phyloP scores from a whole-genome alignment of 2,113 vertebrate genomes.

The Origma solitaria region DNA sequence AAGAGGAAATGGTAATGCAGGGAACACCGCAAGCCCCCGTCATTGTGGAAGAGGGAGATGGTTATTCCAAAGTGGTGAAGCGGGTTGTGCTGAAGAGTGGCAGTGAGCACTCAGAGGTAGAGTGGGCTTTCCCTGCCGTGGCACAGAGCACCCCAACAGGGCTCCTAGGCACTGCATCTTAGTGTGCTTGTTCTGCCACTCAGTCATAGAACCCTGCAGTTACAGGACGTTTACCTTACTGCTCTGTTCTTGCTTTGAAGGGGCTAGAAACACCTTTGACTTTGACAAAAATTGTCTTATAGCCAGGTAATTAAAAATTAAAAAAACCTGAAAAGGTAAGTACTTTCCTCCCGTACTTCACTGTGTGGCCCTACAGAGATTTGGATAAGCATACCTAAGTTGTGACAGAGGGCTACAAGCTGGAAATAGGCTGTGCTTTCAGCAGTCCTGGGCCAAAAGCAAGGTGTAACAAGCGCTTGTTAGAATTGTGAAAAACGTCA shows the following conservation, averaged over 20 bases:
- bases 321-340: background rate
- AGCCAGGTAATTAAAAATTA: background rate
- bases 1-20: conserved; percentile 82
- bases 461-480: accelerated
- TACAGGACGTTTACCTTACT: background rate
- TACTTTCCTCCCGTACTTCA: background rate
- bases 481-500: background rate
- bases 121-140: background rate
- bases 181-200: background rate
- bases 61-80: conserved; percentile 88
- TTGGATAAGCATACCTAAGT: too few species aligned
- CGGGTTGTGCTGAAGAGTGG: conserved; percentile 86
- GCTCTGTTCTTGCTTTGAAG: background rate
- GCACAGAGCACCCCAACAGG: background rate
- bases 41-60: conserved; percentile 80
- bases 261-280: background rate
- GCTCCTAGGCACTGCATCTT: background rate
- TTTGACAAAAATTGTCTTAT: background rate
- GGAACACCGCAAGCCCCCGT: conserved; percentile 77
- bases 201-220: background rate
- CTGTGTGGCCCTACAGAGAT: background rate
- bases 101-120: conserved; percentile 84
- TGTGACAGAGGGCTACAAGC: background rate
- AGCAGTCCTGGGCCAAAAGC: background rate
- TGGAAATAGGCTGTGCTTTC: background rate